phyloP scores from a whole-genome alignment of 2,113 vertebrate genomes.

The Campylomormyrus tamandua region DNA sequence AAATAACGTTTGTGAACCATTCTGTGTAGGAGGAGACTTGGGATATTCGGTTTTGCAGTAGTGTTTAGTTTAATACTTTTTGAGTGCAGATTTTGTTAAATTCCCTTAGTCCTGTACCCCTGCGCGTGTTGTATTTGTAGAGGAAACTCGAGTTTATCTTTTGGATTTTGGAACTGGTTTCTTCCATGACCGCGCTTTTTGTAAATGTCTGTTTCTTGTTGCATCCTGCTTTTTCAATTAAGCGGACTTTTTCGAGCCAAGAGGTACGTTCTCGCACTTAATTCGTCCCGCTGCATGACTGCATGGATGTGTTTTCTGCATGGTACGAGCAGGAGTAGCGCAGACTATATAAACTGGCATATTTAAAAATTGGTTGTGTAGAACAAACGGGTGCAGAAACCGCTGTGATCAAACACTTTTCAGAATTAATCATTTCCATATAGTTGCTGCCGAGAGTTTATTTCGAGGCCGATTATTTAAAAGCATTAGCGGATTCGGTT shows the following conservation, averaged over 20 bases:
- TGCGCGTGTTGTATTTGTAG: not conserved
- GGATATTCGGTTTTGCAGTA: not conserved
- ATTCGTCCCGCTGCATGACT: not conserved
- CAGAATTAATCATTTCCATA: not conserved
- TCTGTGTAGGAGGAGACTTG: not conserved
- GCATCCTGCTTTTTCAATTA: not conserved
- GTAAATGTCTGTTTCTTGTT: conserved; percentile 16
- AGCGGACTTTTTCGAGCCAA: conserved; percentile 39
- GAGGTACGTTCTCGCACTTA: conserved; percentile 31
- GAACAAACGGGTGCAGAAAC: not conserved
- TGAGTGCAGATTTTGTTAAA: not conserved
- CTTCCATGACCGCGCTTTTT: not conserved
- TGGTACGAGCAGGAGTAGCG: not conserved
- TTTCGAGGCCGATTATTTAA: not conserved
- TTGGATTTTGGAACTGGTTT: not conserved
- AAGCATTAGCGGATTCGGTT: not conserved
- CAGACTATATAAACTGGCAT: not conserved
- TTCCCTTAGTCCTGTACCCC: not conserved
- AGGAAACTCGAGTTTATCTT: not conserved
- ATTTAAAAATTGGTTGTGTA: not conserved
- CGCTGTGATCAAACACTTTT: not conserved
- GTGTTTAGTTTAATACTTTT: not conserved
- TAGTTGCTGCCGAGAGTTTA: not conserved
- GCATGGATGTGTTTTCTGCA: not conserved
- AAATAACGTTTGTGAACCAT: not conserved